Evolutionary conservation across 2,797 vertebrate species (phyloP).

Genomic region (Ctenopoma multispine): DNA sequence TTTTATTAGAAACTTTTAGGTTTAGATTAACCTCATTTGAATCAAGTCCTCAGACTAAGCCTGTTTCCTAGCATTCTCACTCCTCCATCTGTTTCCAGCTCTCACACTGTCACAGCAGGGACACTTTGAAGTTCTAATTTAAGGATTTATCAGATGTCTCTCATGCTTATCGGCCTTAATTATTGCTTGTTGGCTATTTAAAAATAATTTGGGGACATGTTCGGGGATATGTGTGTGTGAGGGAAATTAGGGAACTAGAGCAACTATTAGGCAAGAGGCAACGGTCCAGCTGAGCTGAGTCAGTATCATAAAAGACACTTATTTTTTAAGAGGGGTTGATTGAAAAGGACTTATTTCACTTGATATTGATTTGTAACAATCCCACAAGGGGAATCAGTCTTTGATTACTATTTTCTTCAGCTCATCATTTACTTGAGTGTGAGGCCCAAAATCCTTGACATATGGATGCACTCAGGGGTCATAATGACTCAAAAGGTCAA

Average conservation of each 20-base stretch:
- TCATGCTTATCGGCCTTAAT: constrained; percentile 60
- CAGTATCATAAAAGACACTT: constrained; percentile 38
- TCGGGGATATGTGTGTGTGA: constrained; percentile 5
- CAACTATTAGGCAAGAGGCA: constrained; percentile 40
- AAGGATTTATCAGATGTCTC: constrained; percentile 64
- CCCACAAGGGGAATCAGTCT: constrained; percentile 34
- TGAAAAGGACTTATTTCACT: constrained; percentile 50
- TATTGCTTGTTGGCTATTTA: constrained; percentile 59
- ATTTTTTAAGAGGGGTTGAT: constrained; percentile 35
- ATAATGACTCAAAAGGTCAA: constrained; percentile 76
- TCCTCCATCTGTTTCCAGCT: constrained; percentile 61
- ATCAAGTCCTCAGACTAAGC: constrained; percentile 35
- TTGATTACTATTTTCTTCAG: constrained; percentile 52
- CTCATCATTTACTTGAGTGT: constrained; percentile 53
- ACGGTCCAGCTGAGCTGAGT: constrained; percentile 46
- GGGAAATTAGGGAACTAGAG: constrained; percentile 52
- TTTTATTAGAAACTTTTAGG: constrained; percentile 35
- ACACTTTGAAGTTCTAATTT: constrained; percentile 64
- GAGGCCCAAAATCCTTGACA: constrained; percentile 59
- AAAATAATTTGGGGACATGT: constrained; percentile 43
- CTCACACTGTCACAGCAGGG: constrained; percentile 62
- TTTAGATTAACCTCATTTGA: constrained; percentile 58
- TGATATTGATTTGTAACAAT: constrained; percentile 56
- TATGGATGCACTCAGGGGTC: constrained; percentile 65
- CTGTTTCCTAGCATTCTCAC: constrained; percentile 38